Evolutionary conservation across 2,113 vertebrate species (phyloP).

Genomic region (Tragelaphus imberbis): DNA sequence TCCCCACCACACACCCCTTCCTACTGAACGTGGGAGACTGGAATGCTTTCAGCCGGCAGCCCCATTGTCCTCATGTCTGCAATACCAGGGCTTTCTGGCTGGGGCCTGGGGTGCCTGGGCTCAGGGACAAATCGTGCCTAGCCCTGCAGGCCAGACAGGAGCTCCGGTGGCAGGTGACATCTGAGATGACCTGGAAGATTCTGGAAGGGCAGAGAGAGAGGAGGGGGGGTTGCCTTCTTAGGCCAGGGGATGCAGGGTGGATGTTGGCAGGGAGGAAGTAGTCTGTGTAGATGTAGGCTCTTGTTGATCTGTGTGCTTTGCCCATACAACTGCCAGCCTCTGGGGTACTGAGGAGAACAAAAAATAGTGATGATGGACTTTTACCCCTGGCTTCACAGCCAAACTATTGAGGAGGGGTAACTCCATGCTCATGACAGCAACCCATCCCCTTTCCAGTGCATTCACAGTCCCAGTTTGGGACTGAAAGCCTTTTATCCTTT

Average conservation of each 20-base stretch:
- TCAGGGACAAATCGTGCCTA: background rate
- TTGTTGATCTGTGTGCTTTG: background rate
- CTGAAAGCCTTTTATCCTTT: background rate
- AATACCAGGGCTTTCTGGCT: background rate
- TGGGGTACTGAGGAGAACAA: background rate
- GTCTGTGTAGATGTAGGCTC: background rate
- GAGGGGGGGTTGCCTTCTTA: background rate
- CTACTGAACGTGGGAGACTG: constrained; percentile 63
- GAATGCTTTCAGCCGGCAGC: constrained; percentile 53
- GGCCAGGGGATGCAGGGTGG: background rate
- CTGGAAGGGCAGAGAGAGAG: background rate
- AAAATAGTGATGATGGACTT: background rate
- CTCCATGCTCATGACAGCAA: background rate
- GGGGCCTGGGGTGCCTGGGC: background rate
- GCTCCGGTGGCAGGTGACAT: background rate
- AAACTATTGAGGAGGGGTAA: background rate
- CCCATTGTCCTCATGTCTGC: constrained; percentile 23
- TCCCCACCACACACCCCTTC: constrained; percentile 47
- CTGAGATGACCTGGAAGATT: background rate
- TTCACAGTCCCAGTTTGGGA: background rate
- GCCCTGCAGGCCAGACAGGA: background rate
- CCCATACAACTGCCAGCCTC: background rate
- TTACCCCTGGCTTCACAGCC: fast-evolving
- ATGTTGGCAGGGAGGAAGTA: background rate
- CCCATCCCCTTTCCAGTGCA: no score